Percentiles rank a stretch among this genome's conserved stretches.
These are phyloP conservation scores for Mormyrus proboscirostris DNA, from an alignment of 2,797 vertebrate species.

Conservation along the genomic window DNA sequence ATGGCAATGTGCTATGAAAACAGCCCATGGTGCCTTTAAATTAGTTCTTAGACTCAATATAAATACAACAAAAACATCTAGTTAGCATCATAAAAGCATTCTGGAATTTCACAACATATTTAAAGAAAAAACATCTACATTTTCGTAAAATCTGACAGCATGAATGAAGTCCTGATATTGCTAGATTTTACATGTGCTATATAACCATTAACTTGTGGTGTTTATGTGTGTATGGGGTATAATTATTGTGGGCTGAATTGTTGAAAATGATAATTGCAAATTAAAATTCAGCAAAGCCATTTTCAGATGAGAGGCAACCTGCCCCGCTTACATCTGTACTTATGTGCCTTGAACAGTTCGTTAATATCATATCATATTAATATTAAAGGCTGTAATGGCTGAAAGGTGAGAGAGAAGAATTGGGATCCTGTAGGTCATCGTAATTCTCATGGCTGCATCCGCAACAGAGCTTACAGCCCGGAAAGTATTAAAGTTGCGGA, in stretches of 20 bases:
- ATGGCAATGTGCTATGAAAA: neutral
- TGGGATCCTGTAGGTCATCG: neutral
- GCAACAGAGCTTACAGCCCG: neutral
- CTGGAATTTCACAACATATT: neutral
- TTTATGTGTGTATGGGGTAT: neutral
- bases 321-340: neutral
- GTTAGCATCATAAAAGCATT: neutral
- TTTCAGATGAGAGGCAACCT: neutral
- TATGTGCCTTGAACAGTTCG: neutral
- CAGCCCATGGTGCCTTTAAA: neutral
- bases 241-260: neutral
- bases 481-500: neutral
- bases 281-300: neutral
- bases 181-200: neutral
- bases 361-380: slow-evolving; percentile 12
- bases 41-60: neutral
- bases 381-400: neutral
- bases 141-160: neutral
- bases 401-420: neutral
- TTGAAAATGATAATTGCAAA: neutral
- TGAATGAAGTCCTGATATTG: neutral
- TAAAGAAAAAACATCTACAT: neutral
- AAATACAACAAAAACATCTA: neutral
- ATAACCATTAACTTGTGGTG: neutral
- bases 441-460: neutral